Percentiles rank a stretch among this genome's conserved stretches.
Evolutionary conservation across 1,140 invertebrate genomes (phyloP).

Genomic region (Antheraea mylitta): DNA sequence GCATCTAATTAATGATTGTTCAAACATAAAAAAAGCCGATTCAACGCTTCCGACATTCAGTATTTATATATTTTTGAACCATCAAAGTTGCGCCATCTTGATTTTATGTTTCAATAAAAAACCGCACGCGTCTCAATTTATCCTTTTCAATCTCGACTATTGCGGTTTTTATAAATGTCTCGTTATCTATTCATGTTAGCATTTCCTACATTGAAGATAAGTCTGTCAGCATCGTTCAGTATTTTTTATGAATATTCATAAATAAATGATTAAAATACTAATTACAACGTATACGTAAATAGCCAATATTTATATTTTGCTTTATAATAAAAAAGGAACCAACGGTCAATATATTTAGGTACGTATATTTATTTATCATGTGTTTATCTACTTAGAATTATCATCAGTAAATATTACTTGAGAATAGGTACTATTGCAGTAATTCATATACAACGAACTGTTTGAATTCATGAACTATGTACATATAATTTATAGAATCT

Average conservation of each 20-base stretch:
- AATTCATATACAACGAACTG: too few relatives aligned
- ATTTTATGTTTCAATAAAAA: slow-evolving; percentile 44
- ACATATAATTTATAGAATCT: too few relatives aligned
- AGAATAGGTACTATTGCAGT: too few relatives aligned
- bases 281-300: too few relatives aligned
- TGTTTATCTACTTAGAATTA: too few relatives aligned
- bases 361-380: too few relatives aligned
- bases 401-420: too few relatives aligned
- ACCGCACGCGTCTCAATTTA: slow-evolving; percentile 38
- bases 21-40: slow-evolving; percentile 47
- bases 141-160: slow-evolving; percentile 39
- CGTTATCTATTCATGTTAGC: slow-evolving; percentile 37
- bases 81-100: slow-evolving; percentile 31
- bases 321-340: too few relatives aligned
- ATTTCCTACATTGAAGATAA: slow-evolving; percentile 38
- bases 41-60: slow-evolving; percentile 46
- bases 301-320: too few relatives aligned
- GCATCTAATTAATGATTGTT: slow-evolving; percentile 66
- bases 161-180: slow-evolving; percentile 48
- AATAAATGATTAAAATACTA: background rate
- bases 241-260: background rate
- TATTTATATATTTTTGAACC: slow-evolving; percentile 44
- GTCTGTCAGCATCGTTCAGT: background rate
- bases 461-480: too few relatives aligned
- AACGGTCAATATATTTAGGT: too few relatives aligned